Base-by-base conservation (phyloP, 1,140 invertebrate genomes). In the Lordiphosa stackelbergi region DNA sequence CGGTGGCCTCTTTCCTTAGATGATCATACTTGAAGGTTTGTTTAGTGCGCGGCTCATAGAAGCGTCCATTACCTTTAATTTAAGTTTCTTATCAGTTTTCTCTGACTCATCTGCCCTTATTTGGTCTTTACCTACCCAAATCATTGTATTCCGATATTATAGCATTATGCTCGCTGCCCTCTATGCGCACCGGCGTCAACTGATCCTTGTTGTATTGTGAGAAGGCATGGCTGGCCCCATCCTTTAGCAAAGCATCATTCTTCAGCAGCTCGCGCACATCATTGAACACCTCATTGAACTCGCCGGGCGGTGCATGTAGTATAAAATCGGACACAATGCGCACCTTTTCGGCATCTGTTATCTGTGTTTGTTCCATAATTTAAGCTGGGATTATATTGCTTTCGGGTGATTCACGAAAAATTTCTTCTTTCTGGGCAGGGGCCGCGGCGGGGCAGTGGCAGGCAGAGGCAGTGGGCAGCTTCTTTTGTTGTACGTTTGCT, bases 211-310 rank as follows among this genome's bases (percentile, higher is more conserved):
- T 98, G 91, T 99, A 99, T 84, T 97, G 95, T 66, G 96, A 94
- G 91, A 99, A 98, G 59, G 97, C 96, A 66, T 94, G 95, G 87
- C 95, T 95, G 68, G 96, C 96, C 75, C 96, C 96, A 90, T 99
- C 96, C 89, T 98, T 98, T 31, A 99, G 90, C 37, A 99, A 90
- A 65, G 92, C 93, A 89, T 99, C 98, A 90, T 99, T 97, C 89
- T 98, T 97, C 43, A 99, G 89, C 42, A 99, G 90, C 65, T 96
- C 94, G 83, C 98, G 92, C 49, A 99, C 97, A 92, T 99, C 98
- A 91, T 99, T 99, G 88, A 99, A 99, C 53, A 99, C 98, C 92
- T 99, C 98, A 89, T 99, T 99, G 87, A 99, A 99, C 91, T 99
- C 98, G 45, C 98, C 98, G 51, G 98, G 98, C 22, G 98, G 98